Percentiles rank a stretch among this genome's conserved stretches.
Conservation (phyloP, 2,113 vertebrate species). For the Indri indri region DNA sequence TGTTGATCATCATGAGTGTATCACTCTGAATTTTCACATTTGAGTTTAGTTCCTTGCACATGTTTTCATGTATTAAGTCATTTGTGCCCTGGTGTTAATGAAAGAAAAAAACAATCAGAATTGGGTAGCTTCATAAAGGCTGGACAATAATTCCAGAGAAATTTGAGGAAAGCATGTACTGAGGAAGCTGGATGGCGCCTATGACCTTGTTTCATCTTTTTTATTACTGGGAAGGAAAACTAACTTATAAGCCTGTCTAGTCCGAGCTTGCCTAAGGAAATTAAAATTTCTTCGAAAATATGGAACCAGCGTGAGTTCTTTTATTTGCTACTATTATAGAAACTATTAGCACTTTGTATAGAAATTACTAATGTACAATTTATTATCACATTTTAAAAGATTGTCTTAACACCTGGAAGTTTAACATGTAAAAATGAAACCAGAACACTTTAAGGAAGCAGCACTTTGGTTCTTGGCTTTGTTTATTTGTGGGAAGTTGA, state of each 20-base stretch:
- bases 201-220: neutral
- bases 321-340: neutral
- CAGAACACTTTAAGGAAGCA: neutral
- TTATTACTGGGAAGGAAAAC: neutral
- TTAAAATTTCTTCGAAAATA: neutral
- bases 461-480: neutral
- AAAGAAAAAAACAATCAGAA: neutral
- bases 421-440: conserved; percentile 18
- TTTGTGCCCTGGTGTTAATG: neutral
- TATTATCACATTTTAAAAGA: neutral
- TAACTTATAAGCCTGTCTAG: neutral
- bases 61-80: neutral
- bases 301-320: neutral
- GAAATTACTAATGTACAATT: neutral
- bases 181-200: neutral
- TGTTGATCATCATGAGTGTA: neutral
- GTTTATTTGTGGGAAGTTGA: neutral
- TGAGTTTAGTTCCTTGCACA: neutral
- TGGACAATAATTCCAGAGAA: neutral
- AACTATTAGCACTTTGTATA: neutral
- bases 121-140: neutral
- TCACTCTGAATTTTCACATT: neutral
- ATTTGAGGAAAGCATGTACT: neutral
- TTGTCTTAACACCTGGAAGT: neutral
- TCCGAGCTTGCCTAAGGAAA: neutral